Evolutionary conservation across 2,888 invertebrate species (phyloP), one percentile per base, ranked within the genome.

Genomic region (Vanessa cardui): DNA sequence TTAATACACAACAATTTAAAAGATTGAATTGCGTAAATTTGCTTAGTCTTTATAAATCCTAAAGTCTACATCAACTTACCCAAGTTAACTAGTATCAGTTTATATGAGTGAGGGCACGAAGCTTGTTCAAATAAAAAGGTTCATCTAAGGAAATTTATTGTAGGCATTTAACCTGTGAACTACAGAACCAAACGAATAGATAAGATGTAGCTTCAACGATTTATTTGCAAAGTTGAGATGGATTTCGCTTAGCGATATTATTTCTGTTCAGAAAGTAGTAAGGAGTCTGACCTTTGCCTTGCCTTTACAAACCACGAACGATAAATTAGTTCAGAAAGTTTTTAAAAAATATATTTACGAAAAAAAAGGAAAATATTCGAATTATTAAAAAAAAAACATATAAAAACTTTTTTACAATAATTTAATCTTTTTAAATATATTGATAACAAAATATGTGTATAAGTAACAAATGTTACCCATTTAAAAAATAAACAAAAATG

Each of bases 81-180:
- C 4, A 18, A 18, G 39, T 39, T 54, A n/a, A n/a, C 26, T 31
- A 12, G n/a, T 46, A 59, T 59, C 46, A 59, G 45, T 21, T 31
- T 12, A 39, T 39, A 45, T 46, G 21, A 31, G 59, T 58, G 69
- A 62, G 58, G 65, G 62, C 68, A 59, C 69, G 70, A 69, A 71
- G 70, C 68, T 74, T 71, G 68, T 68, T 74, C 69, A 49, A 62
- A 62, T 47, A 67, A 72, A 73, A 74, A 71, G 73, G 73, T 75
- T 79, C 81, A 79, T 77, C 79, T 73, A 62, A 66, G 69, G 69
- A 72, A 76, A 77, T 80, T 76, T 81, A 77, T 77, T 73, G 46
- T 26, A 68, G 47, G 62, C 62, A 56, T 68, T 63, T 65, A 68
- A 64, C 64, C 70, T 68, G 68, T 59, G 64, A 68, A 65, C 64